Evolutionary conservation across 2,113 vertebrate species (phyloP).

Genomic region (Pangasianodon gigas): DNA sequence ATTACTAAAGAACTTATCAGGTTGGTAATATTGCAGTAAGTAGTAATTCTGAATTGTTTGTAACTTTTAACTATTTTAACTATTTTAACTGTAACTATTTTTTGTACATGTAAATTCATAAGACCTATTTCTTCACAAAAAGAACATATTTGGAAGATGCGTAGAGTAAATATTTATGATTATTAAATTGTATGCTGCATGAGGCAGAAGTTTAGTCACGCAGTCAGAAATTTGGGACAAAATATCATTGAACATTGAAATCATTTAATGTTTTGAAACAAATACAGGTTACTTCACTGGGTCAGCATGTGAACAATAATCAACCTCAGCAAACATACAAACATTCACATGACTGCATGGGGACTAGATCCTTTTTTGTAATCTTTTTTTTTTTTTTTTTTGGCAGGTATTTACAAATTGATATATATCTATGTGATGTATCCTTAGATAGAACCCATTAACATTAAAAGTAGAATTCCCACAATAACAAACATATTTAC

Average conservation of each 20-base stretch:
- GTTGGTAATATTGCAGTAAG: neutral
- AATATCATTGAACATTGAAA: slow-evolving; percentile 70
- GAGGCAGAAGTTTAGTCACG: neutral
- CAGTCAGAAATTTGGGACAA: slow-evolving; percentile 63
- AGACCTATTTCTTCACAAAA: neutral
- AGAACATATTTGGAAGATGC: neutral
- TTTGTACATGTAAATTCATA: neutral
- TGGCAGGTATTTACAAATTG: slow-evolving; percentile 64
- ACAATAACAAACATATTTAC: neutral
- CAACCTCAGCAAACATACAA: slow-evolving; percentile 77
- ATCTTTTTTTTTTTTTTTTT: slow-evolving; percentile 44
- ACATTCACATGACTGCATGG: slow-evolving; percentile 76
- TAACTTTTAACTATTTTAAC: neutral
- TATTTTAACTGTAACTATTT: no score
- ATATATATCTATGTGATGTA: slow-evolving; percentile 3
- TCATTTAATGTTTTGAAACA: slow-evolving; percentile 79
- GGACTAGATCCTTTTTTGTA: slow-evolving; percentile 64
- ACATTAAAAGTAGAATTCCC: slow-evolving; percentile 48
- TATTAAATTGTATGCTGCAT: neutral
- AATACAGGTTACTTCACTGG: slow-evolving; percentile 79
- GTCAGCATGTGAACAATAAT: slow-evolving; percentile 78
- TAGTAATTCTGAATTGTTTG: neutral
- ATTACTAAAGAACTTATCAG: neutral
- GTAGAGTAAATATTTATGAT: neutral
- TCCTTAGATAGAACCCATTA: slow-evolving; percentile 61